Conservation (phyloP, 1,140 invertebrate genomes). For the Drosophila nebulosa region DNA sequence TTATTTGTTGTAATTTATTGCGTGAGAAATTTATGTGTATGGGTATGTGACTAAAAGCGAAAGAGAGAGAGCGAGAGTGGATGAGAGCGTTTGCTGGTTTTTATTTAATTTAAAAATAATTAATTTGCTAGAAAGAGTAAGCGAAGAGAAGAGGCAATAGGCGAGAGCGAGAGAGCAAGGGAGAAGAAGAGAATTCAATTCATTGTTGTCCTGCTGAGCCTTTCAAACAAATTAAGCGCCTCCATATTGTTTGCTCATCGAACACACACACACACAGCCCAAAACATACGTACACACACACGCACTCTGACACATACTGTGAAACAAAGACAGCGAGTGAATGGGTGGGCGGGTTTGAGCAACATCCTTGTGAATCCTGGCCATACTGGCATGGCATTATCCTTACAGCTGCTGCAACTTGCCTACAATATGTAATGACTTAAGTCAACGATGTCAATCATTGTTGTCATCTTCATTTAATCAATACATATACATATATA, state of each 20-base stretch:
- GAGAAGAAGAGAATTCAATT: slow-evolving; percentile 6
- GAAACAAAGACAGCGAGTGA: background rate
- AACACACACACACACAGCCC: slow-evolving; percentile 8
- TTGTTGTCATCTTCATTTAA: slow-evolving; percentile 60
- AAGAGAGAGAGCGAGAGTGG: background rate
- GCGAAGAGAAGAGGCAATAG: background rate
- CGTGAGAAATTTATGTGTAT: slow-evolving; percentile 41
- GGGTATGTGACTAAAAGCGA: slow-evolving; percentile 1
- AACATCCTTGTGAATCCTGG: background rate
- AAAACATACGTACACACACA: background rate
- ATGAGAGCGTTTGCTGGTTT: slow-evolving; percentile 22
- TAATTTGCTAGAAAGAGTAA: slow-evolving; percentile 28
- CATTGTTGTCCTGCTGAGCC: slow-evolving; percentile 18
- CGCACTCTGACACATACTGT: background rate
- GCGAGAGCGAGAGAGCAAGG: background rate
- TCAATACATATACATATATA: slow-evolving; percentile 36
- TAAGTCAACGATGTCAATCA: slow-evolving; percentile 58
- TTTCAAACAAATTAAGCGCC: slow-evolving; percentile 52
- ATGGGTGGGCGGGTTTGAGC: background rate
- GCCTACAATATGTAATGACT: slow-evolving; percentile 58
- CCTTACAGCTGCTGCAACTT: slow-evolving; percentile 39
- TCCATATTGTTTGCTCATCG: slow-evolving; percentile 29
- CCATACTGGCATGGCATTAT: slow-evolving; percentile 27
- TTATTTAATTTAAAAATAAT: slow-evolving; percentile 55
- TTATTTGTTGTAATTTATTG: slow-evolving; percentile 61